phyloP scores from a whole-genome alignment of 2,113 vertebrate genomes.

The Salvator merianae region DNA sequence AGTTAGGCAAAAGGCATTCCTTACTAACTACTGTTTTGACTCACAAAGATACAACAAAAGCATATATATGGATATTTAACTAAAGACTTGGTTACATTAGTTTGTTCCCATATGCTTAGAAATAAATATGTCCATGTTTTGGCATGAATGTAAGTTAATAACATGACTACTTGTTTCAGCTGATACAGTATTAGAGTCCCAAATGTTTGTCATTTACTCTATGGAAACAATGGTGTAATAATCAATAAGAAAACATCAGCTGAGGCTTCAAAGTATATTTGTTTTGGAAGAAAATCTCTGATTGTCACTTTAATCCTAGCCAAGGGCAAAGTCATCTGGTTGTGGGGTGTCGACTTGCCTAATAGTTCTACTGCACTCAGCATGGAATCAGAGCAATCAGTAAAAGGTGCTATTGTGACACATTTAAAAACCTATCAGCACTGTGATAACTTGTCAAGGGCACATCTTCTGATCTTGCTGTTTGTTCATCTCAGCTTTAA shows the following conservation, averaged over 20 bases:
- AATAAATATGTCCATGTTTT: not conserved
- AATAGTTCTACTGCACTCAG: not conserved
- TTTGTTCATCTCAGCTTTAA: not conserved
- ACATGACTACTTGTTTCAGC: not conserved
- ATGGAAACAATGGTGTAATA: slow-evolving; percentile 20
- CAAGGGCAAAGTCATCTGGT: not conserved
- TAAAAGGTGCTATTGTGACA: not conserved
- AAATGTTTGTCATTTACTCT: slow-evolving; percentile 11
- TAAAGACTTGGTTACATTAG: not conserved
- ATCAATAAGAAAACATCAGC: not conserved
- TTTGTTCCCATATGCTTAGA: not conserved
- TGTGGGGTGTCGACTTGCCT: not conserved
- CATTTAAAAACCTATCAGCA: not conserved
- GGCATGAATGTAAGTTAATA: not conserved
- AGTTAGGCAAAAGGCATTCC: not conserved
- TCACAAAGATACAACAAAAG: not conserved
- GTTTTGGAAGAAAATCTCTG: slow-evolving; percentile 27
- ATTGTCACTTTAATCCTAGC: not conserved
- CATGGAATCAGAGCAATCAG: not conserved
- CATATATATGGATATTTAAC: not conserved
- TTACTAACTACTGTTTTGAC: not conserved
- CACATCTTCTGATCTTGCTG: not conserved
- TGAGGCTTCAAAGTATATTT: slow-evolving; percentile 5
- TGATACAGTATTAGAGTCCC: not conserved
- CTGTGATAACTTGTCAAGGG: not conserved